Conservation (phyloP, 2,113 vertebrate species). For the Odobenus rosmarus region DNA sequence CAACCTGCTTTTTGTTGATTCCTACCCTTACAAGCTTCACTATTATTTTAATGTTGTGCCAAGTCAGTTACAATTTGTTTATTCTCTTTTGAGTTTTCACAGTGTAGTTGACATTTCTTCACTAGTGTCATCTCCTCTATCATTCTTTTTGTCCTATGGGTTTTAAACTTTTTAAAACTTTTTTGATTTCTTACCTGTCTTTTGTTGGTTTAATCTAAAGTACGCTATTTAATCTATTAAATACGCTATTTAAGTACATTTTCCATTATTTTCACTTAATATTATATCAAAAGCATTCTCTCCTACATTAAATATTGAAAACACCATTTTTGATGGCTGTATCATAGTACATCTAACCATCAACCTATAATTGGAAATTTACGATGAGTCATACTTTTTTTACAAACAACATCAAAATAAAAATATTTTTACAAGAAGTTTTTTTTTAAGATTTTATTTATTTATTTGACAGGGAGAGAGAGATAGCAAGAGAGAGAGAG, state of each 20-base stretch:
- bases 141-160: conserved; percentile 36
- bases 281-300: neutral
- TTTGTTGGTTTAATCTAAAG: neutral
- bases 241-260: too few species aligned
- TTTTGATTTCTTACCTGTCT: conserved; percentile 7
- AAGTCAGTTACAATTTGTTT: conserved; percentile 38
- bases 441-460: neutral
- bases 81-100: conserved; percentile 49
- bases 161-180: conserved; percentile 37
- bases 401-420: neutral
- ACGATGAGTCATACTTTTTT: neutral
- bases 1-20: neutral
- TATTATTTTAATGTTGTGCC: conserved; percentile 37
- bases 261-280: conserved; percentile 19
- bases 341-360: neutral
- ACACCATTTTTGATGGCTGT: neutral
- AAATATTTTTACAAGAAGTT: neutral
- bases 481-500: too few species aligned
- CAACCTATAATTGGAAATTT: neutral
- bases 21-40: neutral
- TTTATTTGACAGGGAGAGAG: too few species aligned
- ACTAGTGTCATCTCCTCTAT: neutral
- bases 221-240: conserved; percentile 46
- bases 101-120: conserved; percentile 42
- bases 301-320: neutral